phyloP scores from a whole-genome alignment of 2,113 vertebrate species.

The Misgurnus anguillicaudatus region DNA sequence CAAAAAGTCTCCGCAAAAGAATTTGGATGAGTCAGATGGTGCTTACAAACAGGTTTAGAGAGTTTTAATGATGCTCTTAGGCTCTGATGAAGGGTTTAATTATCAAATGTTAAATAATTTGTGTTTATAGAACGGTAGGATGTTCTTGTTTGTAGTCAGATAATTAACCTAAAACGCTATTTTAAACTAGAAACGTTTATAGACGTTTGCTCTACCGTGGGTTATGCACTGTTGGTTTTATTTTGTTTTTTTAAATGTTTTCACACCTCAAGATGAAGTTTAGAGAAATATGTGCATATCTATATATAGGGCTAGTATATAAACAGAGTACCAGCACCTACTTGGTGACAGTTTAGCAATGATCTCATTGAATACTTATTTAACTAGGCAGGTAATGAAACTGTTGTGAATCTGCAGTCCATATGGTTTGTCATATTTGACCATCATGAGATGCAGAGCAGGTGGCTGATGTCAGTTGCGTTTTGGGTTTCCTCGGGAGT shows the following conservation, averaged over 20 bases:
- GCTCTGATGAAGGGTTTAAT: conserved; percentile 1
- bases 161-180: background rate
- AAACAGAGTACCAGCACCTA: background rate
- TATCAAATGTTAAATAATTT: conserved; percentile 4
- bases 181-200: background rate
- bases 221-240: background rate
- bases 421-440: conserved; percentile 30
- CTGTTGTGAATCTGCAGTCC: background rate
- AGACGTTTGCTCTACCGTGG: background rate
- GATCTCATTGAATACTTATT: background rate
- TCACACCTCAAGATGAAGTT: no score
- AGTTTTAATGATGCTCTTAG: conserved; percentile 12
- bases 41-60: background rate
- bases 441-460: conserved; percentile 1
- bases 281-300: background rate
- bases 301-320: background rate
- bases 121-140: background rate
- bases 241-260: background rate
- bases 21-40: background rate
- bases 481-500: background rate
- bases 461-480: background rate
- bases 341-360: background rate
- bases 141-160: background rate
- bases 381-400: background rate
- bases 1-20: background rate